These are phyloP conservation scores for Oryctolagus cuniculus DNA, from an alignment of 2,113 vertebrate species.

Conservation along the genomic window DNA sequence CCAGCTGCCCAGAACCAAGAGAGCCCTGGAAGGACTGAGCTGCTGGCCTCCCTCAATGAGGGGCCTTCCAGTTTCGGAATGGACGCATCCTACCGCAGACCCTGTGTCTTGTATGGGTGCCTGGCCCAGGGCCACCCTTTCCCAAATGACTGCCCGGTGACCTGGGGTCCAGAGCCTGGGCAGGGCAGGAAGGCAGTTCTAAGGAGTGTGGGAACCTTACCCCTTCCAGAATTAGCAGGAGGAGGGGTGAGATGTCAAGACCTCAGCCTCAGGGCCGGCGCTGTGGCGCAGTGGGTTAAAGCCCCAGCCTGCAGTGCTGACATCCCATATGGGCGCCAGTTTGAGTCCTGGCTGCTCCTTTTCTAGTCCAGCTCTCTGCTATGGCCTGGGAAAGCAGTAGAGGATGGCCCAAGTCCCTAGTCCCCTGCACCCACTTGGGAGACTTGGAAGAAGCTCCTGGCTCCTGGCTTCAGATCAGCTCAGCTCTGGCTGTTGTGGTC, in stretches of 20 bases:
- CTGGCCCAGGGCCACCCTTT: neutral
- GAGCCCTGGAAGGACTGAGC: neutral
- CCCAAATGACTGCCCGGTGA: neutral
- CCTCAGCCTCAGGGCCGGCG: neutral
- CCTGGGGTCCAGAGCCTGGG: neutral
- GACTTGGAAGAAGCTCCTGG: too few species aligned
- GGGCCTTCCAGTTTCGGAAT: neutral
- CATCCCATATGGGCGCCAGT: too few species aligned
- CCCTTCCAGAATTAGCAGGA: neutral
- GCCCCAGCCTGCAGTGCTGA: too few species aligned
- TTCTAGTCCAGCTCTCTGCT: too few species aligned
- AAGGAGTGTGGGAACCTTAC: neutral
- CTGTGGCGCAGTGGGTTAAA: too few species aligned
- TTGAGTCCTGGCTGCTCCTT: too few species aligned
- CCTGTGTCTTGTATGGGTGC: rapidly evolving
- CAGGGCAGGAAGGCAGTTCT: neutral
- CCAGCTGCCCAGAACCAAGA: neutral
- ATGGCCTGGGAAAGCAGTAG: too few species aligned
- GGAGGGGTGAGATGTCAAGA: neutral
- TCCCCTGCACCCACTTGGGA: too few species aligned
- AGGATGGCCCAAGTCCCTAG: too few species aligned
- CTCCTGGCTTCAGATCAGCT: too few species aligned
- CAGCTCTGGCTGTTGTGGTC: too few species aligned
- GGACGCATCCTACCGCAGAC: neutral
- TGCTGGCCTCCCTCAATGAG: neutral